Evolutionary conservation across 2,113 vertebrate genomes (phyloP).

Genomic region (Hemichromis elongatus): DNA sequence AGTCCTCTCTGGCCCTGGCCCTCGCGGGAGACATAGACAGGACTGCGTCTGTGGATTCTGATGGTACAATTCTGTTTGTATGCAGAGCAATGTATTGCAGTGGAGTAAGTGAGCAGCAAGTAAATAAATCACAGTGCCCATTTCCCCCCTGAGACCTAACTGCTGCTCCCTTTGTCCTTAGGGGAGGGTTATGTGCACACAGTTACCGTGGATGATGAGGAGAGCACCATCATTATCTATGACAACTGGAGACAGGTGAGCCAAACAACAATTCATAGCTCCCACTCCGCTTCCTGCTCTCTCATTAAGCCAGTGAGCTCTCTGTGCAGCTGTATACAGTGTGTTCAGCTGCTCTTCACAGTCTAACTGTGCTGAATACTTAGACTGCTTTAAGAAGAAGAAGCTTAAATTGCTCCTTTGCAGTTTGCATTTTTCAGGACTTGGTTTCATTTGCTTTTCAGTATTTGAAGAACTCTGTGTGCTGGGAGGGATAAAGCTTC

Average conservation of each 20-base stretch:
- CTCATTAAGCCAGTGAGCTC: constrained; percentile 17
- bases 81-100: background rate
- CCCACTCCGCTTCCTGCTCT: background rate
- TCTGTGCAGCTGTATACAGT: background rate
- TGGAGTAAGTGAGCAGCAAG: background rate
- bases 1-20: constrained; percentile 80
- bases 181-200: constrained; percentile 81
- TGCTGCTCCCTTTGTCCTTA: constrained; percentile 55
- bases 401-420: background rate
- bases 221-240: constrained; percentile 82
- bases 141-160: constrained; percentile 26
- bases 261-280: constrained; percentile 33
- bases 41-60: constrained; percentile 60
- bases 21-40: constrained; percentile 72
- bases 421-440: background rate
- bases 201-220: constrained; percentile 83
- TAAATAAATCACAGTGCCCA: constrained; percentile 7
- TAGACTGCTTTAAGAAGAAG: background rate
- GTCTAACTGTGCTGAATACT: background rate
- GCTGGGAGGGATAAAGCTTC: background rate
- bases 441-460: background rate
- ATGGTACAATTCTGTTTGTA: constrained; percentile 54
- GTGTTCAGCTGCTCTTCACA: background rate
- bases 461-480: background rate
- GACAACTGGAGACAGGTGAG: constrained; percentile 92